A percentile compares a stretch with the other conserved stretches of the same genome.
These are phyloP conservation scores for Biston stratarius DNA, from an alignment of 2,888 invertebrate species.

Conservation along the genomic window DNA sequence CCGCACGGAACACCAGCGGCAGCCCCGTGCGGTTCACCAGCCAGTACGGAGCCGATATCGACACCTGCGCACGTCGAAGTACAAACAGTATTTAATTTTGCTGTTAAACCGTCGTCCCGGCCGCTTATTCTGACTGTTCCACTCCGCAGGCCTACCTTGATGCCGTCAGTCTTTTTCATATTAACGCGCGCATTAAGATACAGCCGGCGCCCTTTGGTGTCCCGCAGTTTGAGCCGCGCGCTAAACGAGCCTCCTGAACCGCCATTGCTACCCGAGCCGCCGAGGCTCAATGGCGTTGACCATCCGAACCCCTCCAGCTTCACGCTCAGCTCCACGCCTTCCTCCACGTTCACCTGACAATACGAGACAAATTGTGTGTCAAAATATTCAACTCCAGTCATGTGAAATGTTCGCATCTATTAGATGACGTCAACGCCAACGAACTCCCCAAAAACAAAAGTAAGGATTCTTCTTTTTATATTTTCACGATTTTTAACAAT, in stretches of 20 bases:
- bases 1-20: constrained; percentile 97
- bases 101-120: neutral
- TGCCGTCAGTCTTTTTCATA: constrained; percentile 71
- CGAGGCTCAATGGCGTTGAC: constrained; percentile 87
- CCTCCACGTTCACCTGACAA: constrained; percentile 89
- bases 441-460: too few species aligned
- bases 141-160: constrained; percentile 71
- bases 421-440: too few species aligned
- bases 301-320: constrained; percentile 94
- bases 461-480: too few species aligned
- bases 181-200: constrained; percentile 89
- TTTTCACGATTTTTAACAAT: too few species aligned
- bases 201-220: constrained; percentile 90
- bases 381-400: too few species aligned
- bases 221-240: constrained; percentile 91
- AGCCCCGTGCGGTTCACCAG: constrained; percentile 98
- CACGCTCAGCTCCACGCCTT: constrained; percentile 90
- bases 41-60: constrained; percentile 96
- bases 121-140: too few species aligned
- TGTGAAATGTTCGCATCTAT: too few species aligned
- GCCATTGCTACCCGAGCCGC: constrained; percentile 81
- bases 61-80: constrained; percentile 80
- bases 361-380: too few species aligned
- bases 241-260: constrained; percentile 86
- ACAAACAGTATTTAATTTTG: neutral